These are phyloP conservation scores for Leucoraja ocellata DNA, from an alignment of 2,797 vertebrate species.

Conservation along the genomic window DNA sequence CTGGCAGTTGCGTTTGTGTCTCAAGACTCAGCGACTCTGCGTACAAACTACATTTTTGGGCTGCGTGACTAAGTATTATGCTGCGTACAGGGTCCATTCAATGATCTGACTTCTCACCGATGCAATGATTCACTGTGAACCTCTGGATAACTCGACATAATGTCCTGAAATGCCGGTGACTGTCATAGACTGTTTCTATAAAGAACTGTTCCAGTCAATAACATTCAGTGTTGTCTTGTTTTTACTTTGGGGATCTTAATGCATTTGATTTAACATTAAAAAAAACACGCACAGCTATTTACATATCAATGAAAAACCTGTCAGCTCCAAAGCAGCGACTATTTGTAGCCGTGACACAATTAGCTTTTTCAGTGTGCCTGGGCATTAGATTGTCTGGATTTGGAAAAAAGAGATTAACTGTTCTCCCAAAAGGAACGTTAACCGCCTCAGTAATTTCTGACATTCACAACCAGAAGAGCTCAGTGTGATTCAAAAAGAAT, in stretches of 20 bases:
- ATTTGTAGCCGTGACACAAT: conserved; percentile 17
- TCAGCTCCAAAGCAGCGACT: conserved; percentile 4
- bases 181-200: not conserved
- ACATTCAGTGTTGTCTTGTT: not conserved
- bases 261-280: not conserved
- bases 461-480: conserved; percentile 21
- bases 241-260: not conserved
- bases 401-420: not conserved
- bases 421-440: conserved; percentile 35
- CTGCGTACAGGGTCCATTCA: not conserved
- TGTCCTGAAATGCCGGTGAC: not conserved
- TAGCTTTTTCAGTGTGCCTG: not conserved
- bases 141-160: not conserved
- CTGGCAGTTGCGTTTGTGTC: not conserved
- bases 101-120: not conserved
- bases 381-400: not conserved
- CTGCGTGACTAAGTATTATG: not conserved
- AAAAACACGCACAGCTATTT: conserved; percentile 2
- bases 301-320: conserved; percentile 33
- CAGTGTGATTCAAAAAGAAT: conserved; percentile 25
- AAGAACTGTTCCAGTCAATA: not conserved
- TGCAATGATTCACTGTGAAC: not conserved
- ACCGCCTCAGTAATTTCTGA: conserved; percentile 27
- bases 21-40: not conserved
- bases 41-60: not conserved